Conservation (phyloP, 2,113 vertebrate genomes). For the Dromaius novaehollandiae region DNA sequence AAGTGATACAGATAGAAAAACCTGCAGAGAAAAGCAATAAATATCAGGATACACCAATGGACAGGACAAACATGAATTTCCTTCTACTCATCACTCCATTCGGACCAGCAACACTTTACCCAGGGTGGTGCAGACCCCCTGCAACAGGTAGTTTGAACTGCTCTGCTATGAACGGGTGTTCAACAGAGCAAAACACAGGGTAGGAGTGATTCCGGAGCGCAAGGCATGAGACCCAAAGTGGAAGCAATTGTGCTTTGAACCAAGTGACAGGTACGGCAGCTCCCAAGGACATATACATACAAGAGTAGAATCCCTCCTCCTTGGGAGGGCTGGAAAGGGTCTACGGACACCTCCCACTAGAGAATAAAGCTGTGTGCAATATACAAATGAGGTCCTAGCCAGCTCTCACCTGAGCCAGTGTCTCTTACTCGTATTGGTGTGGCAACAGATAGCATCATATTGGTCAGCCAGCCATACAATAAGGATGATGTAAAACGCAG, state of each 20-base stretch:
- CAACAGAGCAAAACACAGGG: neutral
- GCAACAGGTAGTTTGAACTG: neutral
- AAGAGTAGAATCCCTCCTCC: rapidly evolving
- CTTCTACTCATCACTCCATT: no score
- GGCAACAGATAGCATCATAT: slow-evolving; percentile 97
- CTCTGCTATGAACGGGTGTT: neutral
- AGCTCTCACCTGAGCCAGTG: slow-evolving; percentile 91
- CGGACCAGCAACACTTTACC: neutral
- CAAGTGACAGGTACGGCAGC: rapidly evolving
- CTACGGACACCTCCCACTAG: neutral
- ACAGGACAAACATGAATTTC: rapidly evolving
- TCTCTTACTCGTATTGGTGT: slow-evolving; percentile 96
- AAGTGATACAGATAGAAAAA: slow-evolving; percentile 99
- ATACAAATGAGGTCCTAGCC: rapidly evolving
- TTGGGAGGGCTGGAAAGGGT: neutral
- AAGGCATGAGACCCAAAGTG: neutral
- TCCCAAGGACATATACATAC: neutral
- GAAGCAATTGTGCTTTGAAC: neutral
- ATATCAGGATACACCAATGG: rapidly evolving
- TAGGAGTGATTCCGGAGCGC: rapidly evolving
- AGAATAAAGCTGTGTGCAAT: rapidly evolving
- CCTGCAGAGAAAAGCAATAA: slow-evolving; percentile 66
- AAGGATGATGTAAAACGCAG: slow-evolving; percentile 99
- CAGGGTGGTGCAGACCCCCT: neutral
- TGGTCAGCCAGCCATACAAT: slow-evolving; percentile 98